Evolutionary conservation across 2,113 vertebrate genomes (phyloP), one percentile per base, ranked within the genome.

Genomic region (Glaucomys volans): DNA sequence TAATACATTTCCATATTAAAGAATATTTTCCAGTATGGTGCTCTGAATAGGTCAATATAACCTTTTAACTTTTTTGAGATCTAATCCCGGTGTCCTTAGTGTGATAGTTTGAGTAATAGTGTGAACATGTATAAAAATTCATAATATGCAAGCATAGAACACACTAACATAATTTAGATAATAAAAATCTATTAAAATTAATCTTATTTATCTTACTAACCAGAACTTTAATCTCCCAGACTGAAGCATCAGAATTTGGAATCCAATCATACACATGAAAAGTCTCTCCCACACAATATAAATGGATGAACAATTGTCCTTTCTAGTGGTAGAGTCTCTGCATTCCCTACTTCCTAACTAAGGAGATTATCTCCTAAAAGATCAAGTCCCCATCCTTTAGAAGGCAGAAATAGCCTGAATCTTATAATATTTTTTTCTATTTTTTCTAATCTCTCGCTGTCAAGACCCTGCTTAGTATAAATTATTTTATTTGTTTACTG

Each of bases 401-500:
- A 90, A 90, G 57, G 18, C 18, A 90, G 28, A 94, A 71, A 84
- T 20, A 42, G 2, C 20, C 26, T 74, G 4, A 5, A 50, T 57
- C 14, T 75, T 84, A 82, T 59, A 52, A 17, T 13, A 62, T 28
- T 92, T 92, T 74, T 40, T 7, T 44, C 17, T 22, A 79, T 92
- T 92, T 74, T 40, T 7, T 44, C 17, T 22, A 79, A 52, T n/a
- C 18, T 82, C 40, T 92, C 59, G 42, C 10, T n/a, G n/a, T 69
- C 28, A 82, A 81, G 44, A 11, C 4, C 16, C 82, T 57, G 32
- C n/a, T 85, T 77, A 95, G 71, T 4, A 50, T 71, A 64, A 92
- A 24, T 75, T 40, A 57, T 40, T 87, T 66, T 42, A 32, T 84
- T 90, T 59, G 35, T 62, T 96, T 81, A 44, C 24, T 42, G 74